Percentiles rank a stretch among this genome's conserved stretches.
Evolutionary conservation across 2,113 vertebrate species (phyloP).

Genomic region (Varanus salvator): DNA sequence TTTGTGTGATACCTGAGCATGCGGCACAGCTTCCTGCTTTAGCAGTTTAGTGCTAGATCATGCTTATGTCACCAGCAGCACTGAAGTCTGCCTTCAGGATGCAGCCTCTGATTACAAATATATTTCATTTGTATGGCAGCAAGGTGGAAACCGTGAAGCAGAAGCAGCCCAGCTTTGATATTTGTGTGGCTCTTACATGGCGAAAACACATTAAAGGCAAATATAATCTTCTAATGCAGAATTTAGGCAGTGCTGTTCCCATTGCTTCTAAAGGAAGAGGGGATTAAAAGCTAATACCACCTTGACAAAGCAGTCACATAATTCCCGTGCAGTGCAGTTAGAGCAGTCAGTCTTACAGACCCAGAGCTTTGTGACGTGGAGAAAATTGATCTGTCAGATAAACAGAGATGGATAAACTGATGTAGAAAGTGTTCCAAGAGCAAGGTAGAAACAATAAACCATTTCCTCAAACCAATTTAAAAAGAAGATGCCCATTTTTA

Average conservation of each 20-base stretch:
- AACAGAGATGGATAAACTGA: not conserved
- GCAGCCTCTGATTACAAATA: not conserved
- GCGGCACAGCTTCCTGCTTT: not conserved
- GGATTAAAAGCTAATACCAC: not conserved
- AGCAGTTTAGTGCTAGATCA: not conserved
- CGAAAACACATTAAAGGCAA: not conserved
- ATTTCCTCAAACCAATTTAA: not conserved
- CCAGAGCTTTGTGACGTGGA: not conserved
- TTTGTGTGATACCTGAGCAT: not conserved
- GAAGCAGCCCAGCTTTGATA: not conserved
- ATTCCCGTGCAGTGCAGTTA: not conserved
- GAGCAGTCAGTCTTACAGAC: not conserved
- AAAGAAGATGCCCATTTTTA: not conserved
- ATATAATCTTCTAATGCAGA: not conserved
- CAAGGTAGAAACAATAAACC: not conserved
- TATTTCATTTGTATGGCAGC: not conserved
- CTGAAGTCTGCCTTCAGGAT: not conserved
- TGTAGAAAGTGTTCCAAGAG: not conserved
- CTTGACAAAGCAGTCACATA: slow-evolving; percentile 18
- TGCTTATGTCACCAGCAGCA: not conserved
- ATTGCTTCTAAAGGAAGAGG: not conserved
- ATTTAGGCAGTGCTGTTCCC: not conserved
- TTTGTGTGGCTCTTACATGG: not conserved
- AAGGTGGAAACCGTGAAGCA: not conserved
- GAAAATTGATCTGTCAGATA: not conserved